These are phyloP conservation scores for Sebastes umbrosus DNA, from an alignment of 2,797 vertebrate genomes.

Conservation along the genomic window DNA sequence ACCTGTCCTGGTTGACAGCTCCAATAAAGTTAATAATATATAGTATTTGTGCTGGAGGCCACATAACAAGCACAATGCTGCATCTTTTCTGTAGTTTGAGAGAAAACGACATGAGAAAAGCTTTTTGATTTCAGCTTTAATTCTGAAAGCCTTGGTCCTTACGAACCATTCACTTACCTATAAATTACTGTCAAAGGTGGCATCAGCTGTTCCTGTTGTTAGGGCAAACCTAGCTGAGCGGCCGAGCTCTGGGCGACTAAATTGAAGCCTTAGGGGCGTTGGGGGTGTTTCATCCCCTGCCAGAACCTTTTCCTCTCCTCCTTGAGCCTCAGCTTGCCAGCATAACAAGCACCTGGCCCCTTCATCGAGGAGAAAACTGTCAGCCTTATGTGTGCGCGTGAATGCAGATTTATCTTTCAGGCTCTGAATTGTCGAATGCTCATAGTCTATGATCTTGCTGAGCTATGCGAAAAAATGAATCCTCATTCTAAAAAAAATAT, in stretches of 20 bases:
- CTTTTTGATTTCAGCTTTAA: constrained; percentile 23
- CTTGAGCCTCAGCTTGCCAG: constrained; percentile 31
- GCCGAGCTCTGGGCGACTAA: constrained; percentile 51
- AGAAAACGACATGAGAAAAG: not conserved
- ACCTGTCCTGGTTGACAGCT: not conserved
- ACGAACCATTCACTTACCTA: constrained; percentile 16
- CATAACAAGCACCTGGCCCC: constrained; percentile 36
- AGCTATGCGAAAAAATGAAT: not conserved
- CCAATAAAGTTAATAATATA: not conserved
- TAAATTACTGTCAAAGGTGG: constrained; percentile 39
- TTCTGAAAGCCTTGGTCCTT: constrained; percentile 17
- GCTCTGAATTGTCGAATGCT: not conserved
- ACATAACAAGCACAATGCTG: not conserved
- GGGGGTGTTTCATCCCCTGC: constrained; percentile 57
- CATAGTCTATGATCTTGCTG: not conserved
- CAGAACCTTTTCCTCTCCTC: constrained; percentile 48
- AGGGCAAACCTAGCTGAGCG: constrained; percentile 38
- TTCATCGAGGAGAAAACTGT: constrained; percentile 16
- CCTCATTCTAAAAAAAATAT: not conserved
- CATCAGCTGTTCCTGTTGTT: constrained; percentile 58
- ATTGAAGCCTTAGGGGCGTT: constrained; percentile 41
- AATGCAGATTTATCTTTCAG: constrained; percentile 19
- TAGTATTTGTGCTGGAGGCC: not conserved
- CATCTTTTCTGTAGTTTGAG: not conserved
- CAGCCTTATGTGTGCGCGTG: not conserved